Base-by-base conservation (phyloP, 2,113 vertebrate species). In the Vulpes lagopus region DNA sequence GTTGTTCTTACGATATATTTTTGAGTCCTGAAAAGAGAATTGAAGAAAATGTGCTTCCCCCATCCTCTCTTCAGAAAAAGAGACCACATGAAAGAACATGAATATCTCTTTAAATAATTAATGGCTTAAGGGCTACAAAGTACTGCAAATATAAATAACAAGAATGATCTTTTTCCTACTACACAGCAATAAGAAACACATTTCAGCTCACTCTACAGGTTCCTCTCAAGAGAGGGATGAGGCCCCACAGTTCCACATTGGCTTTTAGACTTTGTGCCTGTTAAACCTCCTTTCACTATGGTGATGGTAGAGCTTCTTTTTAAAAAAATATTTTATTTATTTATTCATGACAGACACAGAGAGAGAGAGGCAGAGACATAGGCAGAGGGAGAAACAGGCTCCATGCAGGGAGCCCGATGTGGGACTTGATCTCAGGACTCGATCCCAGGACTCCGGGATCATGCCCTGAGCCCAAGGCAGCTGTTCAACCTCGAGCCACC, bases 1-100 rank as follows among this genome's bases (percentile, higher is more conserved):
- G 22, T 92, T 76, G 23, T 84, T 94, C 55, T 96, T 81, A 79
- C 5, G 51, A 89, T 65, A 67, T 94, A 89, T 76, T 81, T 91
- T 23, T 89, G 23, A 89, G 35, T 91, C 62, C 71, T 62, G 60
- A 84, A 64, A 79, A 88, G 22, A 78, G 55, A 94, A n/a, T 20
- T 73, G 20, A 76, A 89, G 80, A 85, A 86, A 90, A 89, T 7
- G 1, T 35, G 43, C 79, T 91, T 2, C 2, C 67, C 35, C 43
- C 71, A 79, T 30, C 17, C 2, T 88, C 16, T 59, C 23, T 57
- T 93, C 17, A 73, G 74, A 55, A 85, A 94, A 90, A 89, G 49
- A 73, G 11, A 38, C 11, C 74, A 84, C 16, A 17, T 30, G 55
- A 85, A 85, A 94, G 20, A 79, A 85, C 8, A 30, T 35, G 20